Percentiles rank a stretch among this genome's conserved stretches.
Conservation (phyloP, 1,140 invertebrate species). For the Pseudomyrmex sp. region DNA sequence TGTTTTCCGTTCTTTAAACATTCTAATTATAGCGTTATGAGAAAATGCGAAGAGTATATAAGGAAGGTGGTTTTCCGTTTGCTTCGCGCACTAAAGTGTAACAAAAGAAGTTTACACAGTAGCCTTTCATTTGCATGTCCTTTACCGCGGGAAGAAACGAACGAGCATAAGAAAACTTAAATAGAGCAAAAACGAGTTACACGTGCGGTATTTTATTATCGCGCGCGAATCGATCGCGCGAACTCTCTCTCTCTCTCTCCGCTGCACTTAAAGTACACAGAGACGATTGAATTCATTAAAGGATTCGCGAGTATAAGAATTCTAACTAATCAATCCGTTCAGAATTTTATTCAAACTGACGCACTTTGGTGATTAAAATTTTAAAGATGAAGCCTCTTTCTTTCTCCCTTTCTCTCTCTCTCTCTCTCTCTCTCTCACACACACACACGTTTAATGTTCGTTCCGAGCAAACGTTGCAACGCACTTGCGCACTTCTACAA, state of each 20-base stretch:
- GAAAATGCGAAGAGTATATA: not conserved
- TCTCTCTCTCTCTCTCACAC: too few relatives aligned
- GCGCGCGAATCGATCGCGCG: not conserved
- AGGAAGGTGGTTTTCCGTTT: not conserved
- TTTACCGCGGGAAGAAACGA: not conserved
- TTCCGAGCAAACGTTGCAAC: not conserved
- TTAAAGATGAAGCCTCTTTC: not conserved
- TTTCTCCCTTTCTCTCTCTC: not conserved
- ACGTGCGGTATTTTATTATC: not conserved
- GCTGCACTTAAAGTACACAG: not conserved
- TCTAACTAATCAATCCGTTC: too few relatives aligned
- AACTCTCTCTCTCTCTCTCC: too few relatives aligned
- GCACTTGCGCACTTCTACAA: not conserved
- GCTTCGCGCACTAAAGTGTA: not conserved
- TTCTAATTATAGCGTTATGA: not conserved
- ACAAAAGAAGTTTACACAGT: constrained; percentile 1
- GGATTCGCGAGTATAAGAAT: too few relatives aligned
- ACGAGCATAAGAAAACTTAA: not conserved
- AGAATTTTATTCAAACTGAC: not conserved
- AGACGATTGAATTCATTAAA: not conserved
- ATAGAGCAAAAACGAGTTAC: not conserved
- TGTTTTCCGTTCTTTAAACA: not conserved
- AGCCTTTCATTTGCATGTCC: not conserved
- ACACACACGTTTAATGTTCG: too few relatives aligned
- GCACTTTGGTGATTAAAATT: not conserved